Evolutionary conservation across 2,888 invertebrate species (phyloP).

Genomic region (Lasioglossum leucozonium): DNA sequence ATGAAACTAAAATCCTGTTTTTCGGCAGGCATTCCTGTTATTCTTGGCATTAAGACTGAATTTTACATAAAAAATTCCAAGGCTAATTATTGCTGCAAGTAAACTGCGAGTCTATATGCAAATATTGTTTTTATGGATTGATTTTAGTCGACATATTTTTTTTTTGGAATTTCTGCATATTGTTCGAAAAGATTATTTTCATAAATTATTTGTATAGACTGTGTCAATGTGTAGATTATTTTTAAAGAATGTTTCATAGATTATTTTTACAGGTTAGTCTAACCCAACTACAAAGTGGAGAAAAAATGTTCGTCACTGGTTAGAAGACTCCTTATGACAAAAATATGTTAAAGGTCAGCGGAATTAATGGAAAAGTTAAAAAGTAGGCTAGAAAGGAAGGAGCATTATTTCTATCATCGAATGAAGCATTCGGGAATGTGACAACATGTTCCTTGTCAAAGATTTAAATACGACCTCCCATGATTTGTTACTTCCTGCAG

Average conservation of each 20-base stretch:
- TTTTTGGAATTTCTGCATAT: not conserved
- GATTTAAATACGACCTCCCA: not conserved
- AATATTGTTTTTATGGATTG: not conserved
- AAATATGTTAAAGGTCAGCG: too few species aligned
- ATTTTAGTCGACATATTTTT: not conserved
- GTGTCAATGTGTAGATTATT: too few species aligned
- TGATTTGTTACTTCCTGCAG: not conserved
- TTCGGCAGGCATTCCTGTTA: not conserved
- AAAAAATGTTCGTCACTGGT: too few species aligned
- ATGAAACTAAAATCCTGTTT: not conserved
- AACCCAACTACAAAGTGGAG: too few species aligned
- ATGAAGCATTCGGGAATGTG: not conserved
- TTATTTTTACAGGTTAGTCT: too few species aligned
- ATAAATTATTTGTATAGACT: too few species aligned
- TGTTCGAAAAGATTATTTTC: too few species aligned
- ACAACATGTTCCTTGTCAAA: conserved; percentile 3
- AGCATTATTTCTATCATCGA: not conserved
- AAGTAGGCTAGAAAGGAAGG: not conserved
- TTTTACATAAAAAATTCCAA: not conserved
- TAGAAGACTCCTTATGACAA: too few species aligned
- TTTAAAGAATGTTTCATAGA: too few species aligned
- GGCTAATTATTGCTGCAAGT: not conserved
- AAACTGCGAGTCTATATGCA: not conserved
- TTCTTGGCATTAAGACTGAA: not conserved
- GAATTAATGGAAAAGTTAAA: not conserved